These are phyloP conservation scores for Falcaria lacertinaria DNA, from an alignment of 2,888 invertebrate genomes.

Conservation along the genomic window DNA sequence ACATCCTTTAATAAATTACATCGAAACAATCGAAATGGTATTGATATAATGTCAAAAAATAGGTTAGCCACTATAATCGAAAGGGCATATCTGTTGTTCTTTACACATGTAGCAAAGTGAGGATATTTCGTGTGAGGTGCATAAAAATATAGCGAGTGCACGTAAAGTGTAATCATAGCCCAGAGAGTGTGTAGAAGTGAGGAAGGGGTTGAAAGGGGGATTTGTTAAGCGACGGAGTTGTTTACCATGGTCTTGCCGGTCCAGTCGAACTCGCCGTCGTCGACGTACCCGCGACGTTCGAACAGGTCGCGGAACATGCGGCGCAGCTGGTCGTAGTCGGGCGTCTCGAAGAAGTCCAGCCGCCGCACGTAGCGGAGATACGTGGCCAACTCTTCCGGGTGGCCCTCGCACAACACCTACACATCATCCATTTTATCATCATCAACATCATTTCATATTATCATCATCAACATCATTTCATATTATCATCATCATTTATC, in stretches of 20 bases:
- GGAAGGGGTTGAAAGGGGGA: background rate
- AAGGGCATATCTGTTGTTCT: no score
- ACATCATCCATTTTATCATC: conserved; percentile 1
- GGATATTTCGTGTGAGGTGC: no score
- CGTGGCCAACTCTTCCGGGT: conserved; percentile 98
- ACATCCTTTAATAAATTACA: no score
- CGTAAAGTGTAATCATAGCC: no score
- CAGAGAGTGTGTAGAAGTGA: background rate
- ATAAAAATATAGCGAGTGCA: no score
- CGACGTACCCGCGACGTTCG: conserved; percentile 90
- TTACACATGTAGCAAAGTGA: no score
- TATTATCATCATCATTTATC: no score
- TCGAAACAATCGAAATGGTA: no score
- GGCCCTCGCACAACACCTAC: conserved; percentile 88
- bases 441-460: no score
- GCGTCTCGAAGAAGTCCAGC: conserved; percentile 99
- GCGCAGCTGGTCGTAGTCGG: conserved; percentile 99
- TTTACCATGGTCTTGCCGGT: conserved; percentile 90
- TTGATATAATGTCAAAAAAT: no score
- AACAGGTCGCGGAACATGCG: conserved; percentile 96
- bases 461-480: no score
- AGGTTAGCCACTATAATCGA: no score
- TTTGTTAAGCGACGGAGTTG: conserved; percentile 32
- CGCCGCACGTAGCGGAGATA: conserved; percentile 98
- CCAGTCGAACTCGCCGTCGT: conserved; percentile 97